Evolutionary conservation across 2,797 vertebrate species (phyloP), one percentile per base, ranked within the genome.

Genomic region (Etheostoma perlongum): DNA sequence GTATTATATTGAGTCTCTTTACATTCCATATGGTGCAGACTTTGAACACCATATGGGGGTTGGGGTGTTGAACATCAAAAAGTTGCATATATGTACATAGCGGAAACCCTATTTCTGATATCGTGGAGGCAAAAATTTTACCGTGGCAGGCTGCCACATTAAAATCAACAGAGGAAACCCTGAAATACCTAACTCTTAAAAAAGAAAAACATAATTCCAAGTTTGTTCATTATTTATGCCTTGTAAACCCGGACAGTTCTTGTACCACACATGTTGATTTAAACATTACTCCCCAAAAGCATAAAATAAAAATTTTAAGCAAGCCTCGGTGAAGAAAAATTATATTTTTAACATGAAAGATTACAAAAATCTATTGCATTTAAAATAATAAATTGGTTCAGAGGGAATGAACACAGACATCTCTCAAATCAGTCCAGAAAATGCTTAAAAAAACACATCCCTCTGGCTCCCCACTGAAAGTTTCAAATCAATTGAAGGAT

Each of bases 401-500:
- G 7, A 18, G 6, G 33, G 13, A 47, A 57, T 4, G 13, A 59
- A 74, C 5, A 2, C 8, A 7, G 23, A n/a, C 2, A 1, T 70
- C 18, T 44, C 11, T 65, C 49, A 0, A 57, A 51, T 53, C 30
- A 23, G 44, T 67, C 62, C 27, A 57, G 60, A 25, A 67, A 53
- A 73, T 69, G 48, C 76, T 72, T 71, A 51, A 63, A 72, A 72
- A 67, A 67, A 78, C 59, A 48, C 4, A 2, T 67, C 27, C 25
- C 18, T 33, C 25, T 55, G 51, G 19, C 59, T 59, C 16, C 48
- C 15, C 21, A 42, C 54, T 58, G 40, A 85, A 61, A 62, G 40
- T 72, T 74, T 78, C 21, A 49, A 65, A 78, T 58, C 40, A 36
- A 16, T 2, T 51, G 33, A 36, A 42, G 53, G 13, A n/a, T 62